Conservation (phyloP, 2,797 vertebrate species). For the Gymnothorax javanicus region DNA sequence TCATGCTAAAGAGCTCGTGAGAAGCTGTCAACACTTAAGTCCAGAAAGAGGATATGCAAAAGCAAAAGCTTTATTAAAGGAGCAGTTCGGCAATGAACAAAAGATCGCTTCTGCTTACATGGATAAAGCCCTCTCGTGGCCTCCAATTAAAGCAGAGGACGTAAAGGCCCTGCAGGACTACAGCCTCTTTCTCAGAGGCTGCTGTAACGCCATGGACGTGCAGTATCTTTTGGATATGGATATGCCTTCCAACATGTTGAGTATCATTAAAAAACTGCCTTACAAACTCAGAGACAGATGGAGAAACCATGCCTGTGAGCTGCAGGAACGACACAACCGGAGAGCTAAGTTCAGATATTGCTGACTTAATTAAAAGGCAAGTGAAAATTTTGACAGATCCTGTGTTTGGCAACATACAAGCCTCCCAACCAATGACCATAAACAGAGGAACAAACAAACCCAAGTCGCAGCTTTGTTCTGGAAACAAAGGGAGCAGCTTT, state of each 20-base stretch:
- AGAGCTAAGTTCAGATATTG: conserved; percentile 37
- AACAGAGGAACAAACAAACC: not conserved
- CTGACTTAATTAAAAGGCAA: conserved; percentile 34
- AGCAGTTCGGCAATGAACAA: no score
- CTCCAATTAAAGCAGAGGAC: conserved; percentile 29
- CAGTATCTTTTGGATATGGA: conserved; percentile 29
- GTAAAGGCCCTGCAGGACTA: conserved; percentile 23
- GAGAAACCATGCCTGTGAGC: not conserved
- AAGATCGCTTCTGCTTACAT: no score
- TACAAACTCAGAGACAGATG: not conserved
- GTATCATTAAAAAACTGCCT: conserved; percentile 22
- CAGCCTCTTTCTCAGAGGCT: conserved; percentile 32
- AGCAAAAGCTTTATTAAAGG: conserved; percentile 30
- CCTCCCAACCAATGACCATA: not conserved
- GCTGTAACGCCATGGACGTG: conserved; percentile 32
- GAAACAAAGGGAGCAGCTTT: not conserved
- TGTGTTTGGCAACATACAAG: conserved; percentile 27
- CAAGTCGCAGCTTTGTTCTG: no score
- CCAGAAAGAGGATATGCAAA: conserved; percentile 31
- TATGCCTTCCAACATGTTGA: conserved; percentile 36
- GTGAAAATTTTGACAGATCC: conserved; percentile 34
- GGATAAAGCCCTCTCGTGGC: conserved; percentile 33
- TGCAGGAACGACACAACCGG: not conserved
- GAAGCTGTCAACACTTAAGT: conserved; percentile 35
- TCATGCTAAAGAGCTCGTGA: conserved; percentile 32